Evolutionary conservation across 2,888 invertebrate genomes (phyloP), one percentile per base, ranked within the genome.

Genomic region (Sympetrum striolatum): DNA sequence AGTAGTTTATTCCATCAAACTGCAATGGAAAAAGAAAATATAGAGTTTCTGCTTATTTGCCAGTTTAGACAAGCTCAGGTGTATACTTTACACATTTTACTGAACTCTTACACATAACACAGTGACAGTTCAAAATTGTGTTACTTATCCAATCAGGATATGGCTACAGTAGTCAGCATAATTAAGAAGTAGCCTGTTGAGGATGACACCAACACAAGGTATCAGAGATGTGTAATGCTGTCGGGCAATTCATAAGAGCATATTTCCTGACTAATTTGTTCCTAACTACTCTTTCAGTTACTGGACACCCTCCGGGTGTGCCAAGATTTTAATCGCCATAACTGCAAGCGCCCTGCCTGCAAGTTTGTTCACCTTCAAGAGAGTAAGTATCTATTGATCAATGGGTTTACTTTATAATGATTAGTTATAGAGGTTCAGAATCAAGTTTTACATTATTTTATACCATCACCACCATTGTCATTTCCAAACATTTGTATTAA

Each of bases 261-360:
- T 37, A 86, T 60, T 86, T 86, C 12, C 22, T 12, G 15, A 86
- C 86, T 86, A 86, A 86, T 86, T 60, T 73, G 31, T 90, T 90
- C 48, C 73, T 81, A 92, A 91, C 86, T 86, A 60, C 86, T 94
- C 94, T 97, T 97, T 94, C 97, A 99, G 98, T 98, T 98, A 98
- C 98, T 98, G 98, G 98, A 98, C 98, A 99, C 98, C 98, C 98
- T 98, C 98, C 98, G 97, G 98, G 98, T 98, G 97, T 99, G 98
- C 98, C 98, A 98, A 98, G 99, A 98, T 98, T 98, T 98, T 98
- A 99, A 98, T 97, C 97, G 97, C 95, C 98, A 98, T 96, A 97
- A 97, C 95, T 98, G 98, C 96, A 97, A 97, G 96, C 97, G 98
- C 96, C 96, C 97, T 95, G 97, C 98, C 96, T 98, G 98, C 97